phyloP scores from a whole-genome alignment of 2,113 vertebrate species.

The Dendrocopos noguchii region DNA sequence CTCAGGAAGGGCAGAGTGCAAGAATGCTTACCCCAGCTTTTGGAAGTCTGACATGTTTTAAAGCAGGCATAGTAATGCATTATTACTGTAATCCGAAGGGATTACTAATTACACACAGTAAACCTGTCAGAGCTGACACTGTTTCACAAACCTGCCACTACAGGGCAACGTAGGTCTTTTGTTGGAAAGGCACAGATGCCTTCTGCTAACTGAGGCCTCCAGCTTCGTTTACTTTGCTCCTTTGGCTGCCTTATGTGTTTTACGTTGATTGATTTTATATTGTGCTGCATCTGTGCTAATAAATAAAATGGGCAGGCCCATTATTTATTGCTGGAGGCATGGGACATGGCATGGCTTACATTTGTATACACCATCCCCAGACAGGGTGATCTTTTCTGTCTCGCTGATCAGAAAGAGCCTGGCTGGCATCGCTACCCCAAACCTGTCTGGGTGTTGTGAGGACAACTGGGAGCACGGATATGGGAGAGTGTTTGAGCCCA shows the following conservation, averaged over 20 bases:
- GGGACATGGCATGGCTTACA: background rate
- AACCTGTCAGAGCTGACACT: background rate
- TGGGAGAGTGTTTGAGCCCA: background rate
- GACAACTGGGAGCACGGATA: background rate
- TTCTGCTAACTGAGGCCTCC: background rate
- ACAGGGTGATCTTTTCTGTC: background rate
- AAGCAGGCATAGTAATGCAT: background rate
- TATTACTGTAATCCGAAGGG: background rate
- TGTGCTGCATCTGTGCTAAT: background rate
- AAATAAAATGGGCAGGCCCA: background rate
- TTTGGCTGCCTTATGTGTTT: background rate
- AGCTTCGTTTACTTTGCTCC: background rate
- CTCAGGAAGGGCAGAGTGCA: constrained; percentile 6
- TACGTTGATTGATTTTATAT: background rate
- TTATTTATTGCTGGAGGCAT: background rate
- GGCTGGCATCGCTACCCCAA: background rate
- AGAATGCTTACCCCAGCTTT: background rate
- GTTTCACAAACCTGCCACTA: background rate
- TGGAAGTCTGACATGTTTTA: background rate
- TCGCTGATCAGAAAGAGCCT: background rate
- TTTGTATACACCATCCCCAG: background rate
- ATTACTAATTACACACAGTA: constrained; percentile 28
- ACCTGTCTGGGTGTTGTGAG: background rate
- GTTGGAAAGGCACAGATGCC: background rate
- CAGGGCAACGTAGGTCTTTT: background rate